A percentile compares a stretch with the other conserved stretches of the same genome.
These are phyloP conservation scores for Lepidocolaptes lacrymiger DNA, from an alignment of 2,797 vertebrate genomes.

Conservation along the genomic window DNA sequence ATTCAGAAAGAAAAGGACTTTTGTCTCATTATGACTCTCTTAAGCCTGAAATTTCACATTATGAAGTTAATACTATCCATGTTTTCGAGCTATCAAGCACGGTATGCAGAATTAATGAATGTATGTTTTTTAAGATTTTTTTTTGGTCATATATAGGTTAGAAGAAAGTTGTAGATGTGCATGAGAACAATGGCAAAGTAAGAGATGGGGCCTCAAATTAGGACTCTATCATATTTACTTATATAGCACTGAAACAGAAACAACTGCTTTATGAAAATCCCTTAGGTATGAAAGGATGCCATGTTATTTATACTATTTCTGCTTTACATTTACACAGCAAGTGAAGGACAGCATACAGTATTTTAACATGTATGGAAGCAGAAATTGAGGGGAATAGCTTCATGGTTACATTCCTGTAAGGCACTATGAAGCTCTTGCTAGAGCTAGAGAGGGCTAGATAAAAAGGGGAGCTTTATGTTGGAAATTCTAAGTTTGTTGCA, in stretches of 20 bases:
- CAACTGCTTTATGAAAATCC: background rate
- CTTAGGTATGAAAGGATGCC: background rate
- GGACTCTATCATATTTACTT: background rate
- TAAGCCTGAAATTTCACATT: background rate
- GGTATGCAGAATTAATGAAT: background rate
- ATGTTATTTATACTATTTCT: background rate
- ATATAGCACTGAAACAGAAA: background rate
- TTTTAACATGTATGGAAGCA: background rate
- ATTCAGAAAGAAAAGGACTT: background rate
- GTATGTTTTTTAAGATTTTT: accelerated
- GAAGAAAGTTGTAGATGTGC: background rate
- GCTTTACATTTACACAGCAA: background rate
- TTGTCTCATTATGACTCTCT: background rate
- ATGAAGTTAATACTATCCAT: background rate
- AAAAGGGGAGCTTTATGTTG: background rate
- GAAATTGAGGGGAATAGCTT: background rate
- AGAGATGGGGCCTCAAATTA: background rate
- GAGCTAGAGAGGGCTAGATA: background rate
- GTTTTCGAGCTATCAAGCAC: background rate
- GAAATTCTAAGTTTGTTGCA: background rate
- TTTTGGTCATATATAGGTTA: background rate
- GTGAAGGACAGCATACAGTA: background rate
- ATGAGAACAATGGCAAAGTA: background rate
- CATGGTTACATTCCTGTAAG: background rate
- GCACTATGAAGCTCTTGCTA: background rate